phyloP scores from a whole-genome alignment of 1,140 invertebrate genomes.

The Drosophila orosa region DNA sequence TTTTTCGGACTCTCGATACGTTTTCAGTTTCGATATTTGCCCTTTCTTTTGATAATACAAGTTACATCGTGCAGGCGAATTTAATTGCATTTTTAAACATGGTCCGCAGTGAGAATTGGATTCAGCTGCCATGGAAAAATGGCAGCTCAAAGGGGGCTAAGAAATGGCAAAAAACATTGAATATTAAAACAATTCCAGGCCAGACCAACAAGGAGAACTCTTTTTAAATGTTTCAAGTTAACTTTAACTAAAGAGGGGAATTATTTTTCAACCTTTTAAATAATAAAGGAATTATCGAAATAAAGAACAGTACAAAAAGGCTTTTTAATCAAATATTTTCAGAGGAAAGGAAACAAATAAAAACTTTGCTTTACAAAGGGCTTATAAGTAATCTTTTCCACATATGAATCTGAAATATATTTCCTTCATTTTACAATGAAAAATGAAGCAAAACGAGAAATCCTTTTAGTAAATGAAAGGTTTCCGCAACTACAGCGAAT shows the following conservation, averaged over 20 bases:
- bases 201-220: background rate
- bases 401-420: background rate
- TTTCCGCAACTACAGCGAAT: constrained; percentile 1
- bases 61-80: constrained; percentile 21
- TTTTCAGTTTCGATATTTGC: constrained; percentile 18
- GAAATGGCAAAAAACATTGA: background rate
- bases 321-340: background rate
- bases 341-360: background rate
- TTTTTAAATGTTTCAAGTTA: background rate
- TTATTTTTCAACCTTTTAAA: background rate
- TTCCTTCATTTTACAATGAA: background rate
- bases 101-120: constrained; percentile 1
- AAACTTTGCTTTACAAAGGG: background rate
- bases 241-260: background rate
- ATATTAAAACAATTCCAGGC: background rate
- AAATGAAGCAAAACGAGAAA: background rate
- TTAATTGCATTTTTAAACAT: constrained; percentile 48
- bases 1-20: constrained; percentile 4
- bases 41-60: constrained; percentile 25
- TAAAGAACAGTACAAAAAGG: background rate
- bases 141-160: background rate
- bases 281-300: background rate
- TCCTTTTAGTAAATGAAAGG: constrained; percentile 12
- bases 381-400: background rate
- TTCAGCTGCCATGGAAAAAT: constrained; percentile 1